Evolutionary conservation across 37 sponge, comb jelly and placozoan genomes (phyloP), one percentile per base, ranked within the genome.

Genomic region (Chondrilla cf. caribensis): DNA sequence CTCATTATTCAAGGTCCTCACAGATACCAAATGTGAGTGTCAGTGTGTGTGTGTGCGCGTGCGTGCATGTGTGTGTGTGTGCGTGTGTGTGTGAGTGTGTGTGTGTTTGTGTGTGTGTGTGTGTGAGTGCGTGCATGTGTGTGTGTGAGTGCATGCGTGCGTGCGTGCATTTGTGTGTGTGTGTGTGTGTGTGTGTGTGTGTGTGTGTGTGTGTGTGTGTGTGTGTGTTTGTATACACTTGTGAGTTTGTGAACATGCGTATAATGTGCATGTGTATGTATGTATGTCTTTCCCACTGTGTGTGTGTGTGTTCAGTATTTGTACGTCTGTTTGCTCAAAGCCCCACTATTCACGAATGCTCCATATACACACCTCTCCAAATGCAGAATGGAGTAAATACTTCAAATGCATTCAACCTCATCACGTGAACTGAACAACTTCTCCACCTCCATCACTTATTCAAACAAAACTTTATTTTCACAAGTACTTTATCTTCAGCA

Each of bases 311-410:
- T 72, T n/a, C n/a, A n/a, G n/a, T n/a, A n/a, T n/a, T n/a, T n/a
- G n/a, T n/a, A n/a, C n/a, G n/a, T n/a, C n/a, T n/a, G n/a, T n/a
- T n/a, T n/a, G n/a, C n/a, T n/a, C n/a, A n/a, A n/a, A 21, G 5
- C 55, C 24, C 25, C 15, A 38, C 33, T 55, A 41, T 25, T 39
- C 79, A 78, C 79, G 44, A 54, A 78, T 55, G 39, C 79, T 39
- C 79, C 79, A 78, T 55, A 78, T 55, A 78, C 79, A 78, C 79
- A 78, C 79, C 41, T 55, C 41, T 55, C 41, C 79, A 44, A 25
- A 44, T 43, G 39, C 79, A 78, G 43, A 78, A 38, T 39, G 43
- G 39, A 25, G 43, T 43, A 26, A 38, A 78, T 47, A 47, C 51
- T 47, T 47, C 51, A 6, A 47, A 47, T 47, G 51, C 51, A 47